Percentiles rank a stretch among this genome's conserved stretches.
phyloP scores from a whole-genome alignment of 2,797 vertebrate genomes.

The Myoxocephalus aenaeus region DNA sequence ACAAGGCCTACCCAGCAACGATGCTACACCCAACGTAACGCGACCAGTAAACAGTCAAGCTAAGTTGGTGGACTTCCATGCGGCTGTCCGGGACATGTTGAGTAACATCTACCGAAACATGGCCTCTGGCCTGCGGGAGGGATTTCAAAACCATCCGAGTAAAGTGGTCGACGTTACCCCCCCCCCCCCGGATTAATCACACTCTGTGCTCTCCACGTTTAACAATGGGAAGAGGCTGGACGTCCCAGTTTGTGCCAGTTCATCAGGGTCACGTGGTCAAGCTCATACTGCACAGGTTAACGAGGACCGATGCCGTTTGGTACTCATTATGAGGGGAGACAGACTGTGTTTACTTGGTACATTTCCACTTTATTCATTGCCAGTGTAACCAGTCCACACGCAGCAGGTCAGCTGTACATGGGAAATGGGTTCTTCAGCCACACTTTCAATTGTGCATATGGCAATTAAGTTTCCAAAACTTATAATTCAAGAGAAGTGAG shows the following conservation, averaged over 20 bases:
- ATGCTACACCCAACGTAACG: background rate
- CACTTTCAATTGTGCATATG: background rate
- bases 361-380: background rate
- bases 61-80: background rate
- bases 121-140: background rate
- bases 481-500: slow-evolving; percentile 77
- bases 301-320: background rate
- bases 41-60: background rate
- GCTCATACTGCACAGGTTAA: background rate
- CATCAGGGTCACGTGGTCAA: background rate
- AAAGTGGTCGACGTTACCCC: background rate
- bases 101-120: background rate
- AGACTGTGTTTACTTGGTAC: background rate
- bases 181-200: background rate
- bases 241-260: background rate
- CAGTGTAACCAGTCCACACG: background rate
- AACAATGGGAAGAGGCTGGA: background rate
- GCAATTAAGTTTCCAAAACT: slow-evolving; percentile 39
- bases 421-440: background rate
- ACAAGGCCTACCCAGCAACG: slow-evolving; percentile 33
- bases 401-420: background rate
- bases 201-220: background rate
- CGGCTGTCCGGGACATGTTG: background rate
- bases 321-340: background rate
- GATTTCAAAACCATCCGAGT: background rate